A percentile compares a stretch with the other conserved stretches of the same genome.
phyloP scores from a whole-genome alignment of 2,888 invertebrate species.

The Drosophila anceps region DNA sequence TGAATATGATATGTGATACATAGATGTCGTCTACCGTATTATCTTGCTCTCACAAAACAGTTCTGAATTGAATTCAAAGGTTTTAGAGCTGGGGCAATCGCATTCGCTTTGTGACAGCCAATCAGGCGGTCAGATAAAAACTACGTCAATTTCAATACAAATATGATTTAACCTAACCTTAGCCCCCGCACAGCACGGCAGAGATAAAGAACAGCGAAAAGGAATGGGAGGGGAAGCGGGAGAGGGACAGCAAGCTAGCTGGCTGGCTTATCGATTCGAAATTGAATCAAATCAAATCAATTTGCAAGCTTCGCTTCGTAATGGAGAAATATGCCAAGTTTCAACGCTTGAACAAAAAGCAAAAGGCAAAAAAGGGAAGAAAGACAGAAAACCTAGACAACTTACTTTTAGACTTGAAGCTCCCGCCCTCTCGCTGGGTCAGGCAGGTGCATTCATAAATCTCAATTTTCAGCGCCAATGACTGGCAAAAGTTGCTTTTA shows the following conservation, averaged over 20 bases:
- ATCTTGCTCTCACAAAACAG: background rate
- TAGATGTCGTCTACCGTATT: background rate
- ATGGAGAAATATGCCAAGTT: conserved; percentile 78
- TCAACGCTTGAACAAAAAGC: conserved; percentile 55
- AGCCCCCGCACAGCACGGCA: background rate
- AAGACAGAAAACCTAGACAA: conserved; percentile 42
- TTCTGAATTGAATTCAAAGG: background rate
- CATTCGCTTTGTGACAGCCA: conserved; percentile 63
- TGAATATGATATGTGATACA: background rate
- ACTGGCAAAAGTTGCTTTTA: conserved; percentile 66
- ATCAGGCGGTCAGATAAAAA: conserved; percentile 54
- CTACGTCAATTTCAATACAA: conserved; percentile 24
- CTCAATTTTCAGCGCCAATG: conserved; percentile 75
- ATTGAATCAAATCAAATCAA: conserved; percentile 79
- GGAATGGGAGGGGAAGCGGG: background rate
- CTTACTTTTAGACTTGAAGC: conserved; percentile 4
- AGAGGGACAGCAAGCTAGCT: background rate
- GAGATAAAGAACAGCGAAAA: background rate
- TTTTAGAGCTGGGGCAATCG: background rate
- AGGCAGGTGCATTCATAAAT: conserved; percentile 73
- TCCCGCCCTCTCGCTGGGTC: background rate
- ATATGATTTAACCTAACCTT: conserved; percentile 41
- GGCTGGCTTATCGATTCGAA: conserved; percentile 74
- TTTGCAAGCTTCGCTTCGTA: conserved; percentile 70
- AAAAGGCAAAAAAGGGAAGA: background rate